Evolutionary conservation across 2,113 vertebrate species (phyloP), one percentile per base, ranked within the genome.

Genomic region (Aix galericulata): DNA sequence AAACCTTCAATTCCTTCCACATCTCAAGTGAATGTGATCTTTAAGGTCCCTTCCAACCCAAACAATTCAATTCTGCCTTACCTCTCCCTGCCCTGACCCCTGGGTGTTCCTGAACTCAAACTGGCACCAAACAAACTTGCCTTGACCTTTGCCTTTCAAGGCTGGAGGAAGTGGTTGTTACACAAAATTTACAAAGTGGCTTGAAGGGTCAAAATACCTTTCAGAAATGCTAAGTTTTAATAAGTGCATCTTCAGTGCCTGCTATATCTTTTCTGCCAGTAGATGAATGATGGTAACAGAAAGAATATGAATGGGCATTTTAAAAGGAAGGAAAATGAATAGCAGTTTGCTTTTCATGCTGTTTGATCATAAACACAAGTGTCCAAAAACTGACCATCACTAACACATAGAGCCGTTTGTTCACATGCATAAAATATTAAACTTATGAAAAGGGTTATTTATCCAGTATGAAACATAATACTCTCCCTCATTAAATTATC

Each of bases 401-500:
- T 86, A 84, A 66, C 74, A 22, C 64, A 48, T 67, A 64, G 13
- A 32, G 4, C 55, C 93, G 27, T 88, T 95, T 44, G 5, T 82
- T 96, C 87, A 32, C 58, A 77, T 63, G 80, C 29, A 75, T 84
- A 80, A 92, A 96, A 52, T 88, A 88, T 52, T 87, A 88, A 93
- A 86, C 17, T 82, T 88, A 75, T 2, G 18, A 96, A 94, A 96
- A 93, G 56, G 44, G 18, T 67, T 95, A 76, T 92, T 88, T 94
- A 64, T 88, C 93, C 92, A 64, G 38, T 36, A 58, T 68, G 72
- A 94, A 94, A 64, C 11, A 16, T 88, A 94, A 89, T 53, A 58
- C 34, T 85, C 23, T 72, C 83, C 71, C 92, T 87, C 80, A 96
- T 95, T 92, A 93, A 95, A 75, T 92, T 83, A 66, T 44, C 18